phyloP scores from a whole-genome alignment of 2,888 invertebrate species.

The Pterostichus niger region DNA sequence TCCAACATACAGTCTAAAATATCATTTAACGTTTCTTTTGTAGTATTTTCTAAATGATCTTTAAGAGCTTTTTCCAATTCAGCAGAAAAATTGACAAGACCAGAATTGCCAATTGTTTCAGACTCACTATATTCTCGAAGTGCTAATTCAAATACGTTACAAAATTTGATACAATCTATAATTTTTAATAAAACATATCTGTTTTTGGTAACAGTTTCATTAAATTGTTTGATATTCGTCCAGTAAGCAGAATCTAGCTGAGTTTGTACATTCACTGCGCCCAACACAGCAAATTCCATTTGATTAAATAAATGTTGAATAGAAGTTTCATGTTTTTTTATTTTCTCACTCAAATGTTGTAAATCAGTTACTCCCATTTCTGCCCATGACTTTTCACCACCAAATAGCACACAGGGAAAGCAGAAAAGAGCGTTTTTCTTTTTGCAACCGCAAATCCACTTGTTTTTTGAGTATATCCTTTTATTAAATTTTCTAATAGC shows the following conservation, averaged over 20 bases:
- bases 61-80: too few species aligned
- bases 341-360: too few species aligned
- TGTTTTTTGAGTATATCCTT: neutral
- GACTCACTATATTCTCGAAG: slow-evolving; percentile 70
- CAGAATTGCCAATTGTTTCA: slow-evolving; percentile 68
- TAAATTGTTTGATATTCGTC: slow-evolving; percentile 50
- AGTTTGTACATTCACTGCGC: slow-evolving; percentile 66
- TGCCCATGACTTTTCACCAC: slow-evolving; percentile 67
- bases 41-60: too few species aligned
- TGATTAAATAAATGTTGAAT: slow-evolving; percentile 1
- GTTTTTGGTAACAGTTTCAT: slow-evolving; percentile 68
- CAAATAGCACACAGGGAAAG: slow-evolving; percentile 70
- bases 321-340: slow-evolving; percentile 2
- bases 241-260: slow-evolving; percentile 68
- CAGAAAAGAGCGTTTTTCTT: slow-evolving; percentile 68
- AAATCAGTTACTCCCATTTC: slow-evolving; percentile 11
- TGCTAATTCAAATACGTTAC: slow-evolving; percentile 70
- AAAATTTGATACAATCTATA: slow-evolving; percentile 70
- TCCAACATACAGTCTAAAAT: slow-evolving; percentile 68
- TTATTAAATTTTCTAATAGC: neutral
- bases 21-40: slow-evolving; percentile 9
- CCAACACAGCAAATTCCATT: slow-evolving; percentile 63
- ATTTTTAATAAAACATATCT: slow-evolving; percentile 68
- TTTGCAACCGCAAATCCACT: slow-evolving; percentile 68
- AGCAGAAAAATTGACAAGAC: slow-evolving; percentile 66